Evolutionary conservation across 2,888 invertebrate species (phyloP).

Genomic region (Erannis defoliaria): DNA sequence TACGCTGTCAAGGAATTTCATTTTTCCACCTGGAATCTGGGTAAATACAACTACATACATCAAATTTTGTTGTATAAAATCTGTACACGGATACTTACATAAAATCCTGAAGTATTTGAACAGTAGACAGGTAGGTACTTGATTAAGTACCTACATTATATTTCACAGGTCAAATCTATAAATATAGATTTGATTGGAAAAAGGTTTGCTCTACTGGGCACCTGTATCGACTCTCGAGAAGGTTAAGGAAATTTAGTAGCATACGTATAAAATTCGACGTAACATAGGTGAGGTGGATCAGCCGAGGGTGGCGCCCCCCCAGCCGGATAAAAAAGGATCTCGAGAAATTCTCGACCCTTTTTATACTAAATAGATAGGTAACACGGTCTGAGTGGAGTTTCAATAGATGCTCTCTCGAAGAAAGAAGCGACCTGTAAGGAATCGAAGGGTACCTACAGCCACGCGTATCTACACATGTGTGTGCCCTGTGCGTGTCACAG

Average conservation of each 20-base stretch:
- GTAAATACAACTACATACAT: too few species aligned
- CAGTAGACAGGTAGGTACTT: not conserved
- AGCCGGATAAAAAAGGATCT: constrained; percentile 82
- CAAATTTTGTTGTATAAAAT: not conserved
- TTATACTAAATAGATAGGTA: constrained; percentile 87
- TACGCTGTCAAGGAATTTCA: too few species aligned
- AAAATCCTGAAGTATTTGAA: not conserved
- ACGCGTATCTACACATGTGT: constrained; percentile 58
- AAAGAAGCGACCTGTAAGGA: constrained; percentile 85
- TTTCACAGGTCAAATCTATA: constrained; percentile 9
- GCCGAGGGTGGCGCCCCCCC: constrained; percentile 65
- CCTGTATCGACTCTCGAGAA: constrained; percentile 46
- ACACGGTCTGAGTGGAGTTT: constrained; percentile 86
- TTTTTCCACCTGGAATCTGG: too few species aligned
- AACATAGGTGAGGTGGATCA: constrained; percentile 48
- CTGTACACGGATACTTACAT: not conserved
- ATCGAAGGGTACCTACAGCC: constrained; percentile 75
- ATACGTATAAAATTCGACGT: constrained; percentile 47
- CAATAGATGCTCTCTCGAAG: constrained; percentile 85
- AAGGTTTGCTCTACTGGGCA: constrained; percentile 37
- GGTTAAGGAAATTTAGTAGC: constrained; percentile 48
- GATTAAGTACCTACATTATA: not conserved
- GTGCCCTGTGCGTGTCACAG: constrained; percentile 75
- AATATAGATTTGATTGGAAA: constrained; percentile 33
- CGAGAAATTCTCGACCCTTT: constrained; percentile 84